Evolutionary conservation across 1,140 invertebrate genomes (phyloP), one percentile per base, ranked within the genome.

Genomic region (Pseudobourletiella spinata): DNA sequence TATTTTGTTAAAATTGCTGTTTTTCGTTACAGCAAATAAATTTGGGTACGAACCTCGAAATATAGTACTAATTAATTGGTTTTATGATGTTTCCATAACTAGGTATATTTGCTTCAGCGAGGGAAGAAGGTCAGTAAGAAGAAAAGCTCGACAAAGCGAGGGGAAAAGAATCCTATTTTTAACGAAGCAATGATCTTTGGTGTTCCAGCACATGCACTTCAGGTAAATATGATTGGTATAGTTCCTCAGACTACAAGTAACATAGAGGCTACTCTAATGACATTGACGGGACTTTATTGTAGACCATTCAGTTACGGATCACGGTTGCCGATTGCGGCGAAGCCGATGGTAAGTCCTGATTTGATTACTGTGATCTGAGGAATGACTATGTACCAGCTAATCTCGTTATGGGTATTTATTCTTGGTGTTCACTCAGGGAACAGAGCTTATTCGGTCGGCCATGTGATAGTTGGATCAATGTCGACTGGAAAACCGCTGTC

Each of bases 131-230:
- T 87, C 39, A 82, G 85, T 65, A 88, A 87, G 73, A 87, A 87
- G 72, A 85, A 82, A 61, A 87, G 86, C 1, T 83, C 83, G 2
- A 77, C 82, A 18, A 86, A 87, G 67, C 81, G 79, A 61, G 81
- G 79, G 32, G 85, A 87, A 56, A 79, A 80, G 30, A 82, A 83
- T 71, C 85, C 85, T 1, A 86, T 87, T 48, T 88, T 87, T 73
- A 88, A 88, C 72, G 86, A 88, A 72, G 82, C 86, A 0, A 86
- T 88, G 77, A 88, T 87, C 65, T 88, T 88, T 72, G 85, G 79
- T 63, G 82, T 88, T 24, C 84, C 86, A 66, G 81, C 82, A 8
- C 81, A 84, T 61, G 74, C 79, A 48, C 70, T 85, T 61, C 81
- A 83, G 76, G 82, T 84, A 75, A 66, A 59, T 44, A 18, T 2